These are phyloP conservation scores for Centroberyx gerrardi DNA, from an alignment of 2,797 vertebrate species.

Conservation along the genomic window DNA sequence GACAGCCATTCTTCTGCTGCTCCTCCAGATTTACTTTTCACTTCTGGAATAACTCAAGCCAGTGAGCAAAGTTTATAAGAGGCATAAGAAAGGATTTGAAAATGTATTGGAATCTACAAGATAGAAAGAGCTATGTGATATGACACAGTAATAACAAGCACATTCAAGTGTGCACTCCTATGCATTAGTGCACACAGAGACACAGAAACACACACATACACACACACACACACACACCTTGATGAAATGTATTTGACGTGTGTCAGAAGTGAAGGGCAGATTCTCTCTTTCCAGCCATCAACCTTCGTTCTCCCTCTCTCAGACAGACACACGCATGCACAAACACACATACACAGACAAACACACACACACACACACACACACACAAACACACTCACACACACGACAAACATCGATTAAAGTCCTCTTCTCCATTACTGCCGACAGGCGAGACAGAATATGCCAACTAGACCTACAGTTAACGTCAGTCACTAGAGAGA, in stretches of 20 bases:
- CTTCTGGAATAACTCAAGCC: not conserved
- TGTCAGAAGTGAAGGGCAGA: constrained; percentile 6
- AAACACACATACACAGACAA: not conserved
- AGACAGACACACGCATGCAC: not conserved
- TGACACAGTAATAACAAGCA: not conserved
- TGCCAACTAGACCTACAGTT: constrained; percentile 67
- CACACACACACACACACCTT: not conserved
- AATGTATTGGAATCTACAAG: not conserved
- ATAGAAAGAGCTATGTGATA: not conserved
- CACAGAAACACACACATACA: not conserved
- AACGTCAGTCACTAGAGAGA: constrained; percentile 61
- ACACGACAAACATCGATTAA: constrained; percentile 63
- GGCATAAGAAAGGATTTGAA: not conserved
- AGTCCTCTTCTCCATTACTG: constrained; percentile 62
- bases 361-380: constrained; percentile 34
- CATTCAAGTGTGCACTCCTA: not conserved
- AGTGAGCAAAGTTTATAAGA: not conserved
- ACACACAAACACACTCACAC: constrained; percentile 27
- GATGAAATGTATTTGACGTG: constrained; percentile 15
- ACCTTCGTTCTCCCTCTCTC: constrained; percentile 9
- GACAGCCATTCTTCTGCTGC: constrained; percentile 16
- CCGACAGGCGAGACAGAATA: constrained; percentile 67
- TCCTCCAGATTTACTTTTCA: not conserved
- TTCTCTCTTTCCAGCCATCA: constrained; percentile 5
- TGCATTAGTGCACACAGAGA: not conserved